Base-by-base conservation (phyloP, 92 coral and sea anemone species). In the Phenganax stokvisi region DNA sequence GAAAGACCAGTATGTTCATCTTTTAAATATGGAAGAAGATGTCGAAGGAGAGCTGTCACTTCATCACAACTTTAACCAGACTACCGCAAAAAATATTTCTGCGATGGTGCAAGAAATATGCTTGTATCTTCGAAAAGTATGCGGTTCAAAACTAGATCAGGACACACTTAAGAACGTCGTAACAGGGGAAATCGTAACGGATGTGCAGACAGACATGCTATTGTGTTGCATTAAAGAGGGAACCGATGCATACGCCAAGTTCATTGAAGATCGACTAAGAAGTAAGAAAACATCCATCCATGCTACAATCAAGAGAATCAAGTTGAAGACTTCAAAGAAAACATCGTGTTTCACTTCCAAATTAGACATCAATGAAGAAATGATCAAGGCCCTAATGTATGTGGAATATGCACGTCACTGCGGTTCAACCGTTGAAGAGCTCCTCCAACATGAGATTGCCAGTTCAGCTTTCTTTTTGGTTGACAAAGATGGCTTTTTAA, bases 1-100 rank as follows among this genome's bases (percentile, higher is more conserved):
- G 31, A 64, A 64, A 64, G 70, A 64, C 70, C 70, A 64, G 70
- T 64, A 64, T 64, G 70, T 64, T 64, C 70, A 73, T 53, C 78
- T 73, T 56, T 37, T 73, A 25, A 73, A 73, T 44, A 73, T 73
- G 78, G 29, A 73, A 56, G 78, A 73, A 13, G 78, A 73, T 53
- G 78, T 73, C 30, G 58, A 73, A 15, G 78, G 78, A 73, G 78
- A 73, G 17, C 29, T 73, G 58, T 73, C 78, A 53, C 61, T 73
- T 73, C 78, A 73, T 56, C 78, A 73, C 62, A 61, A 52, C 61
- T 64, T 64, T 28, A 64, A 64, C 70, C 70, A n/a, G 78, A 73
- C 60, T 73, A 73, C 37, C 12, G 78, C 61, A 15, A 73, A 28
- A 13, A 73, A 73, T 44, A 73, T 51, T 52, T 16, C 58, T 53